These are phyloP conservation scores for Hyposmocoma kahamanoa DNA, from an alignment of 1,140 invertebrate species.

Conservation along the genomic window DNA sequence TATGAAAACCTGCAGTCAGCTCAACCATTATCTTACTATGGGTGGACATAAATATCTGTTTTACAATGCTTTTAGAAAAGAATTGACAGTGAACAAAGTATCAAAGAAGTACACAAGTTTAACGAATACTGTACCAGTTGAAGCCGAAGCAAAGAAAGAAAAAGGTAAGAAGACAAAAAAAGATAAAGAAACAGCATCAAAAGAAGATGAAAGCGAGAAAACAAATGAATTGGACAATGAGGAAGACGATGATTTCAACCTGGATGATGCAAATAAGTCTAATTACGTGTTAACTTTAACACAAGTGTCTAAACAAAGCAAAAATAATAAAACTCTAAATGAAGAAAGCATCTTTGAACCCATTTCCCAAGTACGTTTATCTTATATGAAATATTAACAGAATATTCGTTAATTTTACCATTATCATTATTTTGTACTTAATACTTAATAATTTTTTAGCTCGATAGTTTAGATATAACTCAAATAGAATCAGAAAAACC, in stretches of 20 bases:
- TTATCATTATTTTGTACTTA: slow-evolving; percentile 2
- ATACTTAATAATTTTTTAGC: no score
- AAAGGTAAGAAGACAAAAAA: slow-evolving; percentile 16
- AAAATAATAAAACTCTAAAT: slow-evolving; percentile 32
- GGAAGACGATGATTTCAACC: slow-evolving; percentile 48
- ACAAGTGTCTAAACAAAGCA: slow-evolving; percentile 63
- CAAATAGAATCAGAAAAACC: slow-evolving; percentile 74
- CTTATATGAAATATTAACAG: neutral
- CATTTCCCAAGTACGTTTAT: slow-evolving; percentile 75
- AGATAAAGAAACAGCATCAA: slow-evolving; percentile 15
- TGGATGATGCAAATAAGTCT: slow-evolving; percentile 73
- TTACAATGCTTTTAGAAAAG: slow-evolving; percentile 74
- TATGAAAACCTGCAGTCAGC: slow-evolving; percentile 85
- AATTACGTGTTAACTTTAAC: slow-evolving; percentile 82
- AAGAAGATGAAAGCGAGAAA: slow-evolving; percentile 18
- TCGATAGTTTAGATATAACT: slow-evolving; percentile 79
- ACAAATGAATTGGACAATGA: slow-evolving; percentile 15
- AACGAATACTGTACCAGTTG: slow-evolving; percentile 32
- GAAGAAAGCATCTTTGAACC: slow-evolving; percentile 77
- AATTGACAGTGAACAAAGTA: slow-evolving; percentile 73
- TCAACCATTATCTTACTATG: slow-evolving; percentile 82
- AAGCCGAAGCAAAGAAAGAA: slow-evolving; percentile 24
- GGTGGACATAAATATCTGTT: slow-evolving; percentile 78
- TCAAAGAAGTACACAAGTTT: slow-evolving; percentile 65
- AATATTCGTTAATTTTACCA: neutral